phyloP scores from a whole-genome alignment of 2,888 invertebrate species.

The Trissoscelio sp. region DNA sequence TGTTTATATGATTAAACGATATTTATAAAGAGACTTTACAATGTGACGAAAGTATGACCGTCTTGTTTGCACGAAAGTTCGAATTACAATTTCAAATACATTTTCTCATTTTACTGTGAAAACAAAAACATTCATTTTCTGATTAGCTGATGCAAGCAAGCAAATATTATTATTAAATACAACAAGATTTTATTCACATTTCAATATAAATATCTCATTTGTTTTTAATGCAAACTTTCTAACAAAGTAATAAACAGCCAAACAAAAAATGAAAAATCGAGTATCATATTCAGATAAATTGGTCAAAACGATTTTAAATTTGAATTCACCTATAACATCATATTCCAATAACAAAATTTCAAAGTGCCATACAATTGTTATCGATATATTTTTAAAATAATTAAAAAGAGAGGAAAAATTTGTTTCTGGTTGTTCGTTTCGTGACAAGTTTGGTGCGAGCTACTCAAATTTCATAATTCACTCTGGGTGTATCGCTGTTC shows the following conservation, averaged over 20 bases:
- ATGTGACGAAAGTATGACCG: slow-evolving; percentile 35
- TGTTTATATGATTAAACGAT: slow-evolving; percentile 57
- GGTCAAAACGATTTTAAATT: not conserved
- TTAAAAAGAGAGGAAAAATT: slow-evolving; percentile 32
- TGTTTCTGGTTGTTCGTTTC: slow-evolving; percentile 41
- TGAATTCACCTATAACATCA: not conserved
- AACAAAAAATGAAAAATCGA: no score
- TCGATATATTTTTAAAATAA: slow-evolving; percentile 28
- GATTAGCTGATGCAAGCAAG: no score
- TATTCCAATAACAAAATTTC: slow-evolving; percentile 22
- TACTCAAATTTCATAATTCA: slow-evolving; percentile 62
- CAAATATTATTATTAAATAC: no score
- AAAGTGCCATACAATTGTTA: slow-evolving; percentile 21
- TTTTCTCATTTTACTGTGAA: no score
- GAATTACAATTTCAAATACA: no score
- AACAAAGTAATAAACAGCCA: no score
- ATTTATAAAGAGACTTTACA: slow-evolving; percentile 49
- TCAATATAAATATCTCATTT: no score
- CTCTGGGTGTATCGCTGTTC: slow-evolving; percentile 39
- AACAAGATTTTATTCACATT: no score
- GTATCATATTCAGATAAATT: no score
- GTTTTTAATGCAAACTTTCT: no score
- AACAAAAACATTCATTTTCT: no score
- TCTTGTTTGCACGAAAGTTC: no score
- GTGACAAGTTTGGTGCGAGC: slow-evolving; percentile 56